These are phyloP conservation scores for Tenthredo notha DNA, from an alignment of 2,888 invertebrate genomes.

Conservation along the genomic window DNA sequence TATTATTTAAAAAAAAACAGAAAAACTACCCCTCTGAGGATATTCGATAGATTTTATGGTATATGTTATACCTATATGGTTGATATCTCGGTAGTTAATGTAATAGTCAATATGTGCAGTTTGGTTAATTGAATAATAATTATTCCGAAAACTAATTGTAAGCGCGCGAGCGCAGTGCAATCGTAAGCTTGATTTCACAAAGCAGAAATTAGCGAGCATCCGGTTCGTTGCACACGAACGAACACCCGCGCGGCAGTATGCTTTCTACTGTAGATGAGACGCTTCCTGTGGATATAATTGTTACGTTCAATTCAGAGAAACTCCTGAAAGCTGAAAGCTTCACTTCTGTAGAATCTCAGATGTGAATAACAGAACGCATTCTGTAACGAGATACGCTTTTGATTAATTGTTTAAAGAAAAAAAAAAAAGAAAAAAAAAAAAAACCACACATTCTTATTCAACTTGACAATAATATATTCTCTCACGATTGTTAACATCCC, in stretches of 20 bases:
- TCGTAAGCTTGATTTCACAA: constrained; percentile 46
- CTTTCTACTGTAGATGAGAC: constrained; percentile 48
- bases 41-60: no score
- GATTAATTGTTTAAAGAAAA: neutral
- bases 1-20: no score
- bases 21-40: no score
- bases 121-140: constrained; percentile 28
- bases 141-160: constrained; percentile 33
- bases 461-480: neutral
- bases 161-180: neutral
- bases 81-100: neutral
- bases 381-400: neutral
- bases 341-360: neutral
- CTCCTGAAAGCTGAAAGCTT: neutral
- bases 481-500: neutral
- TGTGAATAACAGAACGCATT: neutral
- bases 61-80: no score
- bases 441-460: neutral
- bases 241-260: constrained; percentile 6
- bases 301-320: constrained; percentile 39
- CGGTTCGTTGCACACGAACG: constrained; percentile 44
- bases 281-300: constrained; percentile 32
- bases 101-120: neutral
- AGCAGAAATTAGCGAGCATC: constrained; percentile 47
- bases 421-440: no score